A percentile compares a stretch with the other conserved stretches of the same genome.
phyloP scores from a whole-genome alignment of 2,888 invertebrate genomes.

The Conomelus anceps region DNA sequence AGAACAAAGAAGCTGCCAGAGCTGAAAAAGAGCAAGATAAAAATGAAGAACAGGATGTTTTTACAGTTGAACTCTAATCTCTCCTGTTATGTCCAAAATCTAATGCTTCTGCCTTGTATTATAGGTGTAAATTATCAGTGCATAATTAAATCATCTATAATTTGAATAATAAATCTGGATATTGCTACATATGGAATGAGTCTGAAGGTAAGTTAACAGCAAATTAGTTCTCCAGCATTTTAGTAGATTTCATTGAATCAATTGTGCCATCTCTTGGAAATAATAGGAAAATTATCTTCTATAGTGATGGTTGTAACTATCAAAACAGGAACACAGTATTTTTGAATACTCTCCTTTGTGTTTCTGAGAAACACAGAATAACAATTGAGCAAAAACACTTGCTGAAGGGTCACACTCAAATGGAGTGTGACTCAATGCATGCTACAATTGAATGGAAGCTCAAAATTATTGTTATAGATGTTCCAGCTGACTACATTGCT shows the following conservation, averaged over 20 bases:
- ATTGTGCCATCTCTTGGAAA: background rate
- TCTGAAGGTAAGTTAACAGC: background rate
- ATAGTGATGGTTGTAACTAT: background rate
- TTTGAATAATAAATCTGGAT: background rate
- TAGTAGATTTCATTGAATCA: background rate
- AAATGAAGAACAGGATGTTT: background rate
- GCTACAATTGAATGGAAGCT: slow-evolving; percentile 3
- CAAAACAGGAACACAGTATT: background rate
- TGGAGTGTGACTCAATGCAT: background rate
- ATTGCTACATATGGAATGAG: background rate
- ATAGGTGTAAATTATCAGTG: background rate
- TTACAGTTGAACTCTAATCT: background rate
- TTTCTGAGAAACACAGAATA: background rate
- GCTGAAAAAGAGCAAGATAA: background rate
- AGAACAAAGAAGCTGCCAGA: background rate
- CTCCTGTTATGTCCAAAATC: background rate
- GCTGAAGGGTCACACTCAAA: background rate
- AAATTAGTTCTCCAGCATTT: background rate
- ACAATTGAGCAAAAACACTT: background rate
- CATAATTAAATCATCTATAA: slow-evolving; percentile 7
- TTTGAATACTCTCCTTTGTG: background rate
- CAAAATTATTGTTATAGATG: slow-evolving; percentile 13
- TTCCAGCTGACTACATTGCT: slow-evolving; percentile 19
- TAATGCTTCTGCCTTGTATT: background rate
- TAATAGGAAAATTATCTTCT: background rate